A percentile compares a stretch with the other conserved stretches of the same genome.
Evolutionary conservation across 2,797 vertebrate genomes (phyloP).

Genomic region (Scarus forsteni): DNA sequence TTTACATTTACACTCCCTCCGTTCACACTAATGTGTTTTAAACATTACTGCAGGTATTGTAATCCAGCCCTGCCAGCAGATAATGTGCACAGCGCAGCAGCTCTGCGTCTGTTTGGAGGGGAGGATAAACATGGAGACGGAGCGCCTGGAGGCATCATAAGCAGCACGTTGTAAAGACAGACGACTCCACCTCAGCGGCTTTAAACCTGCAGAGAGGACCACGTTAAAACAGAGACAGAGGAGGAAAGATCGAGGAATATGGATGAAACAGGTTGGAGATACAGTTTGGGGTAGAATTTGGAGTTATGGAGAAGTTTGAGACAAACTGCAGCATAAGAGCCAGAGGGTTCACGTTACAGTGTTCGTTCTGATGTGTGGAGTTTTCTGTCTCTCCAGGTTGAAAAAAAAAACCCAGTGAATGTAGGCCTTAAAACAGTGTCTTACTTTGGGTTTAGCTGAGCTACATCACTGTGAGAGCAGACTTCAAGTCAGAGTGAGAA

Average conservation of each 20-base stretch:
- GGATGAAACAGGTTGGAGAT: background rate
- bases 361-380: background rate
- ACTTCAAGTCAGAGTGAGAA: background rate
- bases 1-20: background rate
- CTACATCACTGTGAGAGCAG: background rate
- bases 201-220: slow-evolving; percentile 18
- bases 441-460: background rate
- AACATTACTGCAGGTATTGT: slow-evolving; percentile 9
- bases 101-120: slow-evolving; percentile 27
- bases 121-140: slow-evolving; percentile 26
- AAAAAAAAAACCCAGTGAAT: slow-evolving; percentile 9
- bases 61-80: background rate
- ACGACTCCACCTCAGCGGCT: slow-evolving; percentile 31
- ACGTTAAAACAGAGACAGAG: background rate
- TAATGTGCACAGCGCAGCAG: slow-evolving; percentile 18
- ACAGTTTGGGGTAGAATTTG: slow-evolving; percentile 7
- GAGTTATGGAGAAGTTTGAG: background rate
- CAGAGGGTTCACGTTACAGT: background rate
- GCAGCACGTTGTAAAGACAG: slow-evolving; percentile 45
- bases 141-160: slow-evolving; percentile 43
- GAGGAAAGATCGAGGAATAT: slow-evolving; percentile 16
- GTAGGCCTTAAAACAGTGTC: slow-evolving; percentile 4
- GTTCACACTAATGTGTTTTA: slow-evolving; percentile 1
- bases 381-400: background rate
- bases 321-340: slow-evolving; percentile 3